Evolutionary conservation across 2,113 vertebrate species (phyloP), one percentile per base, ranked within the genome.

Genomic region (Phrynosoma platyrhinos): DNA sequence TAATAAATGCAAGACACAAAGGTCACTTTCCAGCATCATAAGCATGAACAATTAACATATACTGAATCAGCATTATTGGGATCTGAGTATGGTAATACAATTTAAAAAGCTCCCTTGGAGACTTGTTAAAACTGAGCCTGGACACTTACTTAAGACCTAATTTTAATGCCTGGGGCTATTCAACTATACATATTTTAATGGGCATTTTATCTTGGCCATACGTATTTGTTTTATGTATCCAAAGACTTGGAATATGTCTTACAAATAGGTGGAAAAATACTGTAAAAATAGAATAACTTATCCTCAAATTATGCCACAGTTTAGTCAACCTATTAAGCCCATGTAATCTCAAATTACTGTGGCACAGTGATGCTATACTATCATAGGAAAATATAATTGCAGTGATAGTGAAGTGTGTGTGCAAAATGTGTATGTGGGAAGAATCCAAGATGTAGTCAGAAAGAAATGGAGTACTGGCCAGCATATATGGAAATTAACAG

Each of bases 81-180:
- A 87, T 66, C 79, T 82, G 53, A 87, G 36, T 25, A 75, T 75
- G 71, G 47, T 88, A 88, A 88, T 72, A 83, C 30, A 87, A 13
- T 83, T 53, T 36, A 77, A 88, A 23, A 30, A 55, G 30, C 47
- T 88, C 72, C 53, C 80, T 88, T 76, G 58, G 80, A 88, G 72
- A 88, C 62, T 88, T 69, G 74, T 83, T 88, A 83, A 88, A 88
- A 77, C 42, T 86, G 84, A 83, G 62, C 58, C 30, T 83, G 42
- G 62, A 83, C 75, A 40, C 40, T 74, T 32, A 40, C 14, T 71
- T 74, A 87, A 20, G 52, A 86, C 32, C n/a, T 80, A 72, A 25
- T 27, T 74, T 82, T 76, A 66, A 76, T 82, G 79, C 79, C 79
- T 76, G 30, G 23, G 30, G 79, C 55, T 40, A 82, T 66, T 68